Evolutionary conservation across 2,888 invertebrate species (phyloP).

Genomic region (Phengaris alcon): DNA sequence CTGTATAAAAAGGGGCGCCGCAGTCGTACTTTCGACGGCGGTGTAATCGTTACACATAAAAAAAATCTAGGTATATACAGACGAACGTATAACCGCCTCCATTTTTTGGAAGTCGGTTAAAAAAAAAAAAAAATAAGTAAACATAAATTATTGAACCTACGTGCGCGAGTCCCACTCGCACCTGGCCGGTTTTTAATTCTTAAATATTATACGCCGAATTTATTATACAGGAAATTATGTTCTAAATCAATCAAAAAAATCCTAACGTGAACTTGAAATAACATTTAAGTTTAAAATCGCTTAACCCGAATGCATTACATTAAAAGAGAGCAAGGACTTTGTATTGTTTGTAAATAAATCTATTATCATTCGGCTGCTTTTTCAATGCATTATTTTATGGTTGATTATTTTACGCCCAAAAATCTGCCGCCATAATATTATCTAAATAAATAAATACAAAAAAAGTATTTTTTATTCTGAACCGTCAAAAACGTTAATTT

Average conservation of each 20-base stretch:
- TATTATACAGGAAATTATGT: constrained; percentile 31
- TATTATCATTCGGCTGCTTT: neutral
- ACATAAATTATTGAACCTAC: too few relatives aligned
- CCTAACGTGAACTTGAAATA: constrained; percentile 23
- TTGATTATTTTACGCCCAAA: too few relatives aligned
- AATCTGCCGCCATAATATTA: neutral
- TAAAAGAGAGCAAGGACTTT: constrained; percentile 32
- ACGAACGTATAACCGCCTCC: too few relatives aligned
- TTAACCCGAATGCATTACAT: constrained; percentile 31
- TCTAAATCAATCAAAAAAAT: constrained; percentile 28
- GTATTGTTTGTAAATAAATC: constrained; percentile 7
- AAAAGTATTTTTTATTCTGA: neutral
- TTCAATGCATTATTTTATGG: neutral
- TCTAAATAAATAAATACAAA: neutral
- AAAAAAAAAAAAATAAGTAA: too few relatives aligned
- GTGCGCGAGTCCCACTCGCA: too few relatives aligned
- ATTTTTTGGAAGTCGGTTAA: too few relatives aligned
- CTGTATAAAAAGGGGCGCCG: too few relatives aligned
- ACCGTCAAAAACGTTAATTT: neutral
- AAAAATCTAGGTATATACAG: too few relatives aligned
- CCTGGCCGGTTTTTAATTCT: too few relatives aligned
- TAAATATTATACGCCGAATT: neutral
- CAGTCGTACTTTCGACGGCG: too few relatives aligned
- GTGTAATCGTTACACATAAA: too few relatives aligned
- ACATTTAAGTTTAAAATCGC: constrained; percentile 23